These are phyloP conservation scores for Apotomis betuletana DNA, from an alignment of 2,888 invertebrate species.

Conservation along the genomic window DNA sequence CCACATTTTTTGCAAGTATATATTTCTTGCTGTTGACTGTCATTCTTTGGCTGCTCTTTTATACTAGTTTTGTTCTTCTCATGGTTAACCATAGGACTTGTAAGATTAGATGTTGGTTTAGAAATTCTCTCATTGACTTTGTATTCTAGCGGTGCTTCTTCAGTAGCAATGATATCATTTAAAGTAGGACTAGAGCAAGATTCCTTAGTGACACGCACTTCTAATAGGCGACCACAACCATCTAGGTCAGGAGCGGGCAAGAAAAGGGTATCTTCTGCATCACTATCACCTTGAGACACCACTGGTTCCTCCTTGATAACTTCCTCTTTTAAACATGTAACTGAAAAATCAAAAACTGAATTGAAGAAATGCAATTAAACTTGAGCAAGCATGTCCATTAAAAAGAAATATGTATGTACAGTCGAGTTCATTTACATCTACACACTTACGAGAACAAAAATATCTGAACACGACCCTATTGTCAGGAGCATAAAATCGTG, in stretches of 20 bases:
- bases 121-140: neutral
- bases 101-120: neutral
- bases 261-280: neutral
- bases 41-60: neutral
- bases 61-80: conserved; percentile 5
- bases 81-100: conserved; percentile 3
- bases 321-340: neutral
- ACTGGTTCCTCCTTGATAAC: conserved; percentile 8
- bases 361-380: neutral
- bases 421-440: no score
- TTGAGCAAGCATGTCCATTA: no score
- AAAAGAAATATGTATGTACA: no score
- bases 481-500: no score
- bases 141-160: neutral
- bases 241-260: neutral
- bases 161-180: neutral
- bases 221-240: neutral
- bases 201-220: conserved; percentile 15
- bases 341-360: neutral
- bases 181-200: conserved; percentile 11
- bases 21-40: neutral
- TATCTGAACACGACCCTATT: no score
- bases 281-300: neutral
- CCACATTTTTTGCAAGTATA: conserved; percentile 12
- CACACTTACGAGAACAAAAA: no score